Conservation (phyloP, 2,888 invertebrate species). For the Xylota sylvarum region DNA sequence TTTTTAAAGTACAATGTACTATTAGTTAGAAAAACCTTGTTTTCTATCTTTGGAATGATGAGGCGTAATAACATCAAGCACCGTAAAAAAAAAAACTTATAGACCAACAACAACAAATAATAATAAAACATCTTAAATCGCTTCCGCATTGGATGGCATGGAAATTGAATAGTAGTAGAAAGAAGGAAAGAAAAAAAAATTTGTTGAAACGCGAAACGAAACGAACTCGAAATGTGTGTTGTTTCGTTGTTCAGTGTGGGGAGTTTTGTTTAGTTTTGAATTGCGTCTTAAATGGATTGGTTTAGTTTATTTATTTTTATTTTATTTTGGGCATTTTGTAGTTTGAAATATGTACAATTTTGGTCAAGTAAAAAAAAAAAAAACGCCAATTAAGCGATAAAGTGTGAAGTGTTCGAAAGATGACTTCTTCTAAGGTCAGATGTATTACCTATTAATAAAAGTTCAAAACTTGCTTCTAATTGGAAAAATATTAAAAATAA, state of each 20-base stretch:
- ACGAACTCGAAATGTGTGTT: constrained; percentile 57
- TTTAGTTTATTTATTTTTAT: constrained; percentile 59
- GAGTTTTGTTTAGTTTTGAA: constrained; percentile 73
- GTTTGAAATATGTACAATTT: constrained; percentile 3
- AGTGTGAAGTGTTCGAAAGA: neutral
- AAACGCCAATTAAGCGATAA: constrained; percentile 16
- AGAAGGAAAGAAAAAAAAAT: constrained; percentile 26
- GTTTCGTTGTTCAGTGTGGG: constrained; percentile 64
- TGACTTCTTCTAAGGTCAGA: constrained; percentile 22
- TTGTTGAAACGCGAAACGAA: constrained; percentile 57
- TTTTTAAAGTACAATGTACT: constrained; percentile 20
- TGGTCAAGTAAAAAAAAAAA: neutral
- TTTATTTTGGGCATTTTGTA: constrained; percentile 4
- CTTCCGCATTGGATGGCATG: constrained; percentile 76
- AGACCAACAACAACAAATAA: constrained; percentile 56
- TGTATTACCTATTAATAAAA: constrained; percentile 7
- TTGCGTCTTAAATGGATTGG: constrained; percentile 74
- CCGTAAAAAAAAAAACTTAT: constrained; percentile 22
- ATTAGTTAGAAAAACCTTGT: constrained; percentile 59
- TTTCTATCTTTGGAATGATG: constrained; percentile 74
- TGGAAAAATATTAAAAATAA: constrained; percentile 5
- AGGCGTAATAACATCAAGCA: constrained; percentile 71
- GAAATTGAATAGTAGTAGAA: constrained; percentile 70
- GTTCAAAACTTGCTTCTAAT: neutral
- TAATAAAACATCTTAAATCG: constrained; percentile 76